Conservation (phyloP, 1,140 invertebrate genomes). For the Sarcophaga peregrina region DNA sequence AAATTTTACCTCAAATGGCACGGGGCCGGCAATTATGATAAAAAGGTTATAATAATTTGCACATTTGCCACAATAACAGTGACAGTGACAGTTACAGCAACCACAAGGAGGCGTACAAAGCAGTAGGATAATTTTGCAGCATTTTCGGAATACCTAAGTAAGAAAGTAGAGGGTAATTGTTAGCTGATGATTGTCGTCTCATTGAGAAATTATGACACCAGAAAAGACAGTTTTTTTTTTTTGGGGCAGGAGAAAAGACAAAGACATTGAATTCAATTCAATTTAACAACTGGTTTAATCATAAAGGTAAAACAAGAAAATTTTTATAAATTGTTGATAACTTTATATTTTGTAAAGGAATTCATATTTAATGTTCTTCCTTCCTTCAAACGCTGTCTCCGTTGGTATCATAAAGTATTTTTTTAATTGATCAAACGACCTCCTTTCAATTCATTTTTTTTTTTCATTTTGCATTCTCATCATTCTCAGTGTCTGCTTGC, state of each 20-base stretch:
- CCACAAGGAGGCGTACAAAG: neutral
- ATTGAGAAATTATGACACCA: neutral
- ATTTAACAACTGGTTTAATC: no score
- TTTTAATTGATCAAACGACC: constrained; percentile 21
- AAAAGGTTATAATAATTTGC: constrained; percentile 19
- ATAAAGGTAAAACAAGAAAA: no score
- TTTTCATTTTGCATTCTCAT: neutral
- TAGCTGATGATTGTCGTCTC: no score
- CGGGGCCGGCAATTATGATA: neutral
- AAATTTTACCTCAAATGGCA: constrained; percentile 6
- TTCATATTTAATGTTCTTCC: neutral
- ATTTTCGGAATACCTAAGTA: no score
- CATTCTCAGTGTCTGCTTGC: neutral
- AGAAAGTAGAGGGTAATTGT: no score
- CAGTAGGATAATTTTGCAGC: no score
- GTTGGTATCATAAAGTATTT: constrained; percentile 13
- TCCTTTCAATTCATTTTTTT: neutral
- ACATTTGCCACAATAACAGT: neutral
- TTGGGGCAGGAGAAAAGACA: neutral
- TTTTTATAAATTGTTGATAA: neutral
- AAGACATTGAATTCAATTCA: neutral
- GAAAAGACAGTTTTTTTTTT: neutral
- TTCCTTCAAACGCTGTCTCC: neutral
- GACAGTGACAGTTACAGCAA: neutral
- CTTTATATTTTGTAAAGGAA: neutral